These are phyloP conservation scores for Cotesia vestalis DNA, from an alignment of 1,140 invertebrate genomes.

Conservation along the genomic window DNA sequence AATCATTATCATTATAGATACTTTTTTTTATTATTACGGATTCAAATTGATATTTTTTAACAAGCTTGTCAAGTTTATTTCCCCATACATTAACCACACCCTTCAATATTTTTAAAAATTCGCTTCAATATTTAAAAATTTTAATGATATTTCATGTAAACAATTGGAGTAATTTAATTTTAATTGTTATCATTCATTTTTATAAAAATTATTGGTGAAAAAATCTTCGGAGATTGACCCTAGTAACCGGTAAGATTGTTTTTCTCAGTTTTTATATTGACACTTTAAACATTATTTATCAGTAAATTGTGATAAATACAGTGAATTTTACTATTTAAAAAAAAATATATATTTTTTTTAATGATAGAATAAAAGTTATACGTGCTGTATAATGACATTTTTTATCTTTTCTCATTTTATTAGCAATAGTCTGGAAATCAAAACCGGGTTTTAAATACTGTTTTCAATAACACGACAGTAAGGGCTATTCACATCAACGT, in stretches of 20 bases:
- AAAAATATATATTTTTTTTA: too few species aligned
- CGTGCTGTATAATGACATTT: too few species aligned
- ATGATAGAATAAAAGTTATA: too few species aligned
- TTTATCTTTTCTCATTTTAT: background rate
- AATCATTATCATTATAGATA: too few species aligned
- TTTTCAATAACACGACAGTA: background rate
- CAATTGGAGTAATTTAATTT: background rate
- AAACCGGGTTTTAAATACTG: background rate
- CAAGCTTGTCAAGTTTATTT: background rate
- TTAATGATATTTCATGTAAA: background rate
- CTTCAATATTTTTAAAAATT: constrained; percentile 28
- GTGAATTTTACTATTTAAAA: too few species aligned
- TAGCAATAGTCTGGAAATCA: background rate
- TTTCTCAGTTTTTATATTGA: too few species aligned
- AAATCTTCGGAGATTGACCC: too few species aligned
- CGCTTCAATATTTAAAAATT: background rate
- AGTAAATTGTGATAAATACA: too few species aligned
- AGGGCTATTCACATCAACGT: background rate
- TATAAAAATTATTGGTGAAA: too few species aligned
- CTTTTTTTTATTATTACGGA: constrained; percentile 3
- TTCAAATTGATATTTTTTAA: too few species aligned
- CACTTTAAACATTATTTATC: too few species aligned
- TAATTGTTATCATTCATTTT: background rate
- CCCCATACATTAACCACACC: constrained; percentile 41
- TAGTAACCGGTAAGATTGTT: too few species aligned